A percentile compares a stretch with the other conserved stretches of the same genome.
Conservation (phyloP, 2,113 vertebrate species). For the Ictidomys tridecemlineatus region DNA sequence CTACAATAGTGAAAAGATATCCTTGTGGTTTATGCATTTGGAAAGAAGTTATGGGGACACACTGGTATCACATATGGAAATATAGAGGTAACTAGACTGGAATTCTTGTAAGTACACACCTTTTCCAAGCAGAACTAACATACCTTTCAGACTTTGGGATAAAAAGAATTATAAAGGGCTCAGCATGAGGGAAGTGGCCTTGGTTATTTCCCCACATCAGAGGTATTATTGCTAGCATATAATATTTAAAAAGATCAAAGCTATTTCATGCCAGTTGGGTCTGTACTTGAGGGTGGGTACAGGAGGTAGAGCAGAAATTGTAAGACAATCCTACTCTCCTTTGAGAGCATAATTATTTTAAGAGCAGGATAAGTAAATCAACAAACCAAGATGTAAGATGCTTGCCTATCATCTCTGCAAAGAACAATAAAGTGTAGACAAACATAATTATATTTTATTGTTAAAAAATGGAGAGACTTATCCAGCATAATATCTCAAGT, state of each 20-base stretch:
- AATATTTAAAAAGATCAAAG: constrained; percentile 17
- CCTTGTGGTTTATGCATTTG: not conserved
- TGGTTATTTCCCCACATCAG: not conserved
- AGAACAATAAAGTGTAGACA: not conserved
- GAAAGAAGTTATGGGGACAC: not conserved
- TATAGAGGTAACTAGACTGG: not conserved
- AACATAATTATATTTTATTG: not conserved
- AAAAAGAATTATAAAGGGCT: not conserved
- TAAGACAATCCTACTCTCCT: not conserved
- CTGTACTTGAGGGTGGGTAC: not conserved
- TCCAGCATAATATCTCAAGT: constrained; percentile 20
- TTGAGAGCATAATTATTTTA: constrained; percentile 9
- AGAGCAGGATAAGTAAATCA: not conserved
- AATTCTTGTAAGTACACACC: not conserved
- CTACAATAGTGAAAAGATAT: not conserved
- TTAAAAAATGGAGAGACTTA: not conserved
- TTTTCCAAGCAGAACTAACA: not conserved
- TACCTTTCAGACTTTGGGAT: not conserved
- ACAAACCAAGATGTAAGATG: constrained; percentile 15
- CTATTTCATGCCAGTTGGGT: not conserved
- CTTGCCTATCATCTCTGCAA: constrained; percentile 44
- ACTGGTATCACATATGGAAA: not conserved
- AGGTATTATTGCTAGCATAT: not conserved
- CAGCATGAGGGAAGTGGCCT: not conserved
- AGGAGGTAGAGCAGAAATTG: not conserved